phyloP scores from a whole-genome alignment of 2,888 invertebrate species.

The Agrochola lychnidis region DNA sequence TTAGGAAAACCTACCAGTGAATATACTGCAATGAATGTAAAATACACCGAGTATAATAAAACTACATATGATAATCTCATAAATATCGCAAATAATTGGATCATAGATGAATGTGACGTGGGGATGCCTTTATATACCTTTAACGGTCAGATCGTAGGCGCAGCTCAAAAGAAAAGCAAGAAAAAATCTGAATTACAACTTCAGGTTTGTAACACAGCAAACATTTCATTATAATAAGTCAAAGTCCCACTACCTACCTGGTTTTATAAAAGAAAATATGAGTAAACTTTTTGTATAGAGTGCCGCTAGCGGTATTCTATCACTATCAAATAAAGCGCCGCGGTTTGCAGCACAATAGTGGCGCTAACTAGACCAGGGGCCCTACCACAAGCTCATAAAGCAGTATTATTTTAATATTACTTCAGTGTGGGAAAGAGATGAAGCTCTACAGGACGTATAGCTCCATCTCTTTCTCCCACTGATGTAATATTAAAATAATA shows the following conservation, averaged over 20 bases:
- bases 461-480: too few relatives aligned
- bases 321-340: too few relatives aligned
- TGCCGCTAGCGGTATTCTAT: too few relatives aligned
- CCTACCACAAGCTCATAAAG: too few relatives aligned
- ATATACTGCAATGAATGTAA: constrained; percentile 78
- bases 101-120: constrained; percentile 80
- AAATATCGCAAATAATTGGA: constrained; percentile 85
- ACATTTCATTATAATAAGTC: not conserved
- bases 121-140: constrained; percentile 79
- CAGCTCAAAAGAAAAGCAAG: constrained; percentile 80
- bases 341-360: too few relatives aligned
- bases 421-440: too few relatives aligned
- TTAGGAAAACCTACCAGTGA: constrained; percentile 80
- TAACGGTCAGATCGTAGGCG: constrained; percentile 80
- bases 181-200: constrained; percentile 84
- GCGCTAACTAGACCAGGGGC: too few relatives aligned
- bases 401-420: too few relatives aligned
- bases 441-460: too few relatives aligned
- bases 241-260: not conserved
- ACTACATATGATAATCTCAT: constrained; percentile 80
- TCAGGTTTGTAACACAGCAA: constrained; percentile 67
- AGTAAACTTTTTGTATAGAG: not conserved
- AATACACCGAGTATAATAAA: constrained; percentile 84
- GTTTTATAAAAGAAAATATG: not conserved
- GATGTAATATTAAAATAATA: too few relatives aligned